phyloP scores from a whole-genome alignment of 2,113 vertebrate genomes.

The Telmatochromis sp. region DNA sequence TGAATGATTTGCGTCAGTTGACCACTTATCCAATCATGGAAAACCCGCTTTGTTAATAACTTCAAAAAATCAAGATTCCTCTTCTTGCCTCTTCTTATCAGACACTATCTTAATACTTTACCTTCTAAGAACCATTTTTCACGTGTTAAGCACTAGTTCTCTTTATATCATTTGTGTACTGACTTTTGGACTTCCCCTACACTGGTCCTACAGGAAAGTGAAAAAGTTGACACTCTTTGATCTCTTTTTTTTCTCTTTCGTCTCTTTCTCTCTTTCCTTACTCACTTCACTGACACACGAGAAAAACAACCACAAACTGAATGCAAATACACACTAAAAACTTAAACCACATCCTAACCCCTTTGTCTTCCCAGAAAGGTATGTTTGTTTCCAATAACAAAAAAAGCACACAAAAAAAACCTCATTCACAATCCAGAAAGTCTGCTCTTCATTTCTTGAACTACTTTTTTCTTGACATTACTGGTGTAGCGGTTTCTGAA shows the following conservation, averaged over 20 bases:
- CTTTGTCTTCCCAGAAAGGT: neutral
- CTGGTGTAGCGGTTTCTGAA: neutral
- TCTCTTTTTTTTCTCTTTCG: neutral
- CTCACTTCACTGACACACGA: neutral
- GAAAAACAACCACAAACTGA: neutral
- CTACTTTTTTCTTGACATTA: neutral
- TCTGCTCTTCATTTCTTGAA: neutral
- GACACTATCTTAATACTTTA: neutral
- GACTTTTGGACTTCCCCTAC: conserved; percentile 26
- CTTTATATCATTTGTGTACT: neutral
- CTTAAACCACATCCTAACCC: conserved; percentile 31
- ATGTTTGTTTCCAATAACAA: neutral
- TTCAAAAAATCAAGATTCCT: neutral
- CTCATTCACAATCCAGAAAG: neutral
- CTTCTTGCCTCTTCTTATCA: neutral
- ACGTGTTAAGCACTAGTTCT: neutral
- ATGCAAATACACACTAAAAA: neutral
- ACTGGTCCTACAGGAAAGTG: neutral
- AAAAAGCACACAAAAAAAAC: neutral
- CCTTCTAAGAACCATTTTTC: neutral
- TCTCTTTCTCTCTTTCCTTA: neutral
- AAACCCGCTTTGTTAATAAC: neutral
- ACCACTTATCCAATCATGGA: neutral
- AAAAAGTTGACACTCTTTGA: neutral
- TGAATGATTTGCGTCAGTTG: neutral